Evolutionary conservation across 1,140 invertebrate species (phyloP), one percentile per base, ranked within the genome.

Genomic region (Platorchestia sp.): DNA sequence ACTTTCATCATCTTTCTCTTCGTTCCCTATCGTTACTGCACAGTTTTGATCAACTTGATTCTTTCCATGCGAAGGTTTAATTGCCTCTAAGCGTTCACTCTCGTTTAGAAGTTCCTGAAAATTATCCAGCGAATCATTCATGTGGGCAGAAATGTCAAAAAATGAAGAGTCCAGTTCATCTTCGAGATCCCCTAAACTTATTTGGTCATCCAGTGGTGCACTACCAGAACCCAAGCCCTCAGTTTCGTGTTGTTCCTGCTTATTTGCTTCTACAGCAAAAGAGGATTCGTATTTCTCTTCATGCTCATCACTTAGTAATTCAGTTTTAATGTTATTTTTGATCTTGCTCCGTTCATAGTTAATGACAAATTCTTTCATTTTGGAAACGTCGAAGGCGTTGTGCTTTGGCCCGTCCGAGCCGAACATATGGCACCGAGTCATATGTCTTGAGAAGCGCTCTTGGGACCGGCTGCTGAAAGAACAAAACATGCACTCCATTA

Each of bases 401-500:
- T 93, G 91, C 40, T 93, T 93, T 0, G 43, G 91, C 5, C 41
- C 91, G 10, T 93, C 91, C 3, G 91, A 93, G 43, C 41, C 91
- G 36, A 93, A 93, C 91, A 93, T 93, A 44, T 93, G 91, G n/a
- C 91, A 93, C 6, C 91, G 91, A 42, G 91, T 93, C 91, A 93
- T 45, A 93, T 93, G 91, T 36, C 91, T 93, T 6, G 91, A 93
- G 91, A 45, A 93, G 43, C 91, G 91, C 36, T 93, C 91, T 47
- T 93, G 91, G 0, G 91, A 93, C 91, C 91, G 91, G 44, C 91
- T 93, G 91, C 91, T 93, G 91, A 93, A 93, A 93, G 91, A 44
- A 93, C 91, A 93, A 93, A 93, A 93, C 91, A 93, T 93, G 91
- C 91, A 93, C 91, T 93, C 91, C 91, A 93, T 93, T 93, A 93